Evolutionary conservation across 2,113 vertebrate species (phyloP).

Genomic region (Alethe diademata): DNA sequence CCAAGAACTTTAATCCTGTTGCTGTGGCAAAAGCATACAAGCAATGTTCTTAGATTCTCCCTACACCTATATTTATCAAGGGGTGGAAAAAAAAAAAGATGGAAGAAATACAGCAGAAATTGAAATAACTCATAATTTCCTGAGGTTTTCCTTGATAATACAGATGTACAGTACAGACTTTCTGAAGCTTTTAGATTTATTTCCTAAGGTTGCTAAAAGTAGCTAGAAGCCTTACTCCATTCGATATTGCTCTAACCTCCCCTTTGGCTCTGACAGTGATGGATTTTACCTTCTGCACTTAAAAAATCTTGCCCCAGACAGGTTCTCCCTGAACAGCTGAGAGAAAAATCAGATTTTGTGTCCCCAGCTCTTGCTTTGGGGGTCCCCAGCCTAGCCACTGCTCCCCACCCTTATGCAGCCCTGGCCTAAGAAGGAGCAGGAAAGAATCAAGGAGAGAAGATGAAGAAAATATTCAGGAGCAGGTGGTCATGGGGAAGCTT

Average conservation of each 20-base stretch:
- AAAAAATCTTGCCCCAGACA: not conserved
- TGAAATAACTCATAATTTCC: not conserved
- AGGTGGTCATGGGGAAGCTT: not conserved
- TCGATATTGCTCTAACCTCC: not conserved
- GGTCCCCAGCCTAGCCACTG: not conserved
- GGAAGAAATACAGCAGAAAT: not conserved
- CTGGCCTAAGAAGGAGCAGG: not conserved
- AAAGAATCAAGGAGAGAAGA: not conserved
- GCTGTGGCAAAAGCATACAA: not conserved
- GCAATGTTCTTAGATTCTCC: not conserved
- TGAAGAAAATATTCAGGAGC: not conserved
- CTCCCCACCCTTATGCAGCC: not conserved
- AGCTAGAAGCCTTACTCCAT: not conserved
- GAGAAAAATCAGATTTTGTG: not conserved
- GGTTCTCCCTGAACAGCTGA: not conserved
- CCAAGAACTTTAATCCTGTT: not conserved
- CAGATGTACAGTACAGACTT: not conserved
- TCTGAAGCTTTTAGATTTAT: not conserved
- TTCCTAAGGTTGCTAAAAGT: not conserved
- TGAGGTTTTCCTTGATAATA: not conserved
- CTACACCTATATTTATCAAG: not conserved
- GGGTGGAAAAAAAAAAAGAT: too few relatives aligned
- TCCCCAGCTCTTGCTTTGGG: not conserved
- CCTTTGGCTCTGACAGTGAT: constrained; percentile 6
- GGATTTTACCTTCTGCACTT: not conserved